Conservation (phyloP, 2,113 vertebrate species). For the Ginglymostoma cirratum region DNA sequence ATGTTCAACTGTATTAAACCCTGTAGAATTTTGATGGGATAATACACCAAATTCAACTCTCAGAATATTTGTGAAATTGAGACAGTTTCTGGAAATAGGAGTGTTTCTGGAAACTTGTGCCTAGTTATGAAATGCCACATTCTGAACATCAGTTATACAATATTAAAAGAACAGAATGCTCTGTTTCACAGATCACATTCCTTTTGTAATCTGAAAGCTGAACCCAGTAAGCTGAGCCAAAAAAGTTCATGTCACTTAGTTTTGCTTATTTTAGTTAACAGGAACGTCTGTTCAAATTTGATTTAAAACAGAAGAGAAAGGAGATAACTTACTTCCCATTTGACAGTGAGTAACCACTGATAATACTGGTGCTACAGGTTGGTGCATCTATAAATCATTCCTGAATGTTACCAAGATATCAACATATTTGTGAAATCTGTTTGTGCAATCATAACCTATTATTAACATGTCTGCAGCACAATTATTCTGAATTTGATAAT, state of each 20-base stretch:
- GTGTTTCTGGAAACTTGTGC: background rate
- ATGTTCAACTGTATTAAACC: background rate
- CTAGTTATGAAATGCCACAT: background rate
- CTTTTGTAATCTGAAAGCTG: background rate
- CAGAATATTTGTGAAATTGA: background rate
- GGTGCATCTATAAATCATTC: background rate
- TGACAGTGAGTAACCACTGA: background rate
- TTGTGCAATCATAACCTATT: background rate
- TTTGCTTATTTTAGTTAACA: background rate
- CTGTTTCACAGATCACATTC: background rate
- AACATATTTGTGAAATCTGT: background rate
- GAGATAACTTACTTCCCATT: background rate
- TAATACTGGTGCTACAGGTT: background rate
- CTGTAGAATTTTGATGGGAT: background rate
- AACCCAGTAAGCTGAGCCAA: background rate
- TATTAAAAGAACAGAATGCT: background rate
- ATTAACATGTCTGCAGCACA: background rate
- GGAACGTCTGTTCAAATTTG: background rate
- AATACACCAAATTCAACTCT: background rate
- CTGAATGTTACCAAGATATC: background rate
- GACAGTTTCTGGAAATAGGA: background rate
- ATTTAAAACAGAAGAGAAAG: background rate
- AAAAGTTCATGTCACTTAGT: background rate
- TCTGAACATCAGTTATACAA: slow-evolving; percentile 13
- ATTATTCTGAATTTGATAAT: background rate